Percentiles rank a stretch among this genome's conserved stretches.
These are phyloP conservation scores for Eueremaeus valkanovi DNA, from an alignment of 2,888 invertebrate species.

Conservation along the genomic window DNA sequence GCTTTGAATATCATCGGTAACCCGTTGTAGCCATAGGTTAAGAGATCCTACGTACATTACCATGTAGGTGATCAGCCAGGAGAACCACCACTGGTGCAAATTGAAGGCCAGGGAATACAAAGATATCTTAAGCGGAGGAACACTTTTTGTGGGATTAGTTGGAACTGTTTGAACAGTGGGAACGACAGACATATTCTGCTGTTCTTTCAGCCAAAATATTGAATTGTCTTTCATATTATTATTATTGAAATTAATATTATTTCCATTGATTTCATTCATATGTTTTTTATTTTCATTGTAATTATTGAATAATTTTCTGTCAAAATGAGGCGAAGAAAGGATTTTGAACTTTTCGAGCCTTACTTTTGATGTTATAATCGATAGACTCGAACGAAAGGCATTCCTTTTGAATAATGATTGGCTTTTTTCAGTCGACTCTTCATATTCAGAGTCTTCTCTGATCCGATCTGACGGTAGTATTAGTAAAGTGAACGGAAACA, in stretches of 20 bases:
- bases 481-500: constrained; percentile 47
- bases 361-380: constrained; percentile 8
- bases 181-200: background rate
- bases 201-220: constrained; percentile 1
- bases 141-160: background rate
- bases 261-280: background rate
- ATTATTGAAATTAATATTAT: background rate
- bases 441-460: constrained; percentile 6
- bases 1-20: constrained; percentile 38
- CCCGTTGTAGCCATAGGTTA: constrained; percentile 45
- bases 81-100: constrained; percentile 48
- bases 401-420: background rate
- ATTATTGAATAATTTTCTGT: background rate
- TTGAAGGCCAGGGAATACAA: constrained; percentile 44
- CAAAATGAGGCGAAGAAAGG: background rate
- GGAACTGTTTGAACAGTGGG: background rate
- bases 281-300: background rate
- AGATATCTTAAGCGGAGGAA: constrained; percentile 43
- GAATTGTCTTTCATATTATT: background rate
- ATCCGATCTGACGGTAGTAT: constrained; percentile 44
- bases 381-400: background rate
- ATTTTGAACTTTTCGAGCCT: constrained; percentile 38
- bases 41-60: constrained; percentile 47
- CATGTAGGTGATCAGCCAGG: constrained; percentile 47
- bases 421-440: background rate